Conservation (phyloP, 2,888 invertebrate species). For the Sipha maydis region DNA sequence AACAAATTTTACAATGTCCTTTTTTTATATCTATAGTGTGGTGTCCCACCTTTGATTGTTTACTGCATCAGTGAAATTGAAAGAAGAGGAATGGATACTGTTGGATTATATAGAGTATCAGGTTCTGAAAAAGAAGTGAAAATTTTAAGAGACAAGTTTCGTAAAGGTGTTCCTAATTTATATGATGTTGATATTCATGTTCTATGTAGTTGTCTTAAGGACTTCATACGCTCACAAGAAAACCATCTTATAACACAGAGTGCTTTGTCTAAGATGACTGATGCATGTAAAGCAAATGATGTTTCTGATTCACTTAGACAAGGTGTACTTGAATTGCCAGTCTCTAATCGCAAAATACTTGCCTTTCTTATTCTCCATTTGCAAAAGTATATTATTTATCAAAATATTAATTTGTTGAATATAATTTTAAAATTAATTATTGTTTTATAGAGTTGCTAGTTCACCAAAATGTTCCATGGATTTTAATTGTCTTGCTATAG, state of each 20-base stretch:
- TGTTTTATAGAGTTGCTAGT: slow-evolving; percentile 77
- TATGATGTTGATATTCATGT: slow-evolving; percentile 82
- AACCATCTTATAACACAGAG: slow-evolving; percentile 88
- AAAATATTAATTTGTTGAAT: not conserved
- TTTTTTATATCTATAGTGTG: slow-evolving; percentile 14
- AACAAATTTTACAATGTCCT: not conserved
- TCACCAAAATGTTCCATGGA: slow-evolving; percentile 91
- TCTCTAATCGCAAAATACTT: slow-evolving; percentile 92
- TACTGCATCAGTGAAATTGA: slow-evolving; percentile 97
- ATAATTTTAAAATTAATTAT: slow-evolving; percentile 8
- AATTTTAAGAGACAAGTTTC: slow-evolving; percentile 72
- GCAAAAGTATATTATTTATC: slow-evolving; percentile 72
- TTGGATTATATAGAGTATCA: slow-evolving; percentile 92
- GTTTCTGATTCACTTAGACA: slow-evolving; percentile 66
- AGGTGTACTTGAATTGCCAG: slow-evolving; percentile 85
- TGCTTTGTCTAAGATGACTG: slow-evolving; percentile 27
- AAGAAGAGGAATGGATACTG: slow-evolving; percentile 83
- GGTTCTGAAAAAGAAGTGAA: slow-evolving; percentile 90
- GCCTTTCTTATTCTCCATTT: slow-evolving; percentile 92
- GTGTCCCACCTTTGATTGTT: slow-evolving; percentile 87
- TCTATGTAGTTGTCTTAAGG: slow-evolving; percentile 92
- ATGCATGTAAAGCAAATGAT: slow-evolving; percentile 1
- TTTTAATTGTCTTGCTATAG: slow-evolving; percentile 84
- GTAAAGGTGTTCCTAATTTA: slow-evolving; percentile 83
- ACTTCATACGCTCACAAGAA: slow-evolving; percentile 86